These are phyloP conservation scores for Cheilosia scutellata DNA, from an alignment of 2,888 invertebrate species.

Conservation along the genomic window DNA sequence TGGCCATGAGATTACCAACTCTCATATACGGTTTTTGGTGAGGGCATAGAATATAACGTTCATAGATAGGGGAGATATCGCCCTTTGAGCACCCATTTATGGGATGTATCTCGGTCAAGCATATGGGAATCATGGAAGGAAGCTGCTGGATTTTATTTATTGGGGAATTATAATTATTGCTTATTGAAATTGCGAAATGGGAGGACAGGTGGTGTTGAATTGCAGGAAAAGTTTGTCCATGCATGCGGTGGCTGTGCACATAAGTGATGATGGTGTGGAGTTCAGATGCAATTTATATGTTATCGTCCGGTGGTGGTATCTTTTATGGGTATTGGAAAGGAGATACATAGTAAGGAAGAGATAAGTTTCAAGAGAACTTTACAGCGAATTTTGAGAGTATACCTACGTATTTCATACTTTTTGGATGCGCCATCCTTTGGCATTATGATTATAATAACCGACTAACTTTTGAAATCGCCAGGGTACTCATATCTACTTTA, in stretches of 20 bases:
- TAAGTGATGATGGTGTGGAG: background rate
- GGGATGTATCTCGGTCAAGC: conserved; percentile 31
- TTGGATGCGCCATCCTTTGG: too few species aligned
- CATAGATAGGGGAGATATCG: background rate
- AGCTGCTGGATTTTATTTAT: conserved; percentile 55
- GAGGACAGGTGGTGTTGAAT: conserved; percentile 5
- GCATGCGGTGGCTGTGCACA: background rate
- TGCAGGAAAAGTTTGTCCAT: background rate
- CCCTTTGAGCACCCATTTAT: conserved; percentile 21
- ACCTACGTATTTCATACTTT: too few species aligned
- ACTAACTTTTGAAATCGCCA: too few species aligned
- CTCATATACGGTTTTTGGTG: conserved; percentile 2
- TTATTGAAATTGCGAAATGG: conserved; percentile 44
- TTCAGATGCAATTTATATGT: background rate
- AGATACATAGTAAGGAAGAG: background rate
- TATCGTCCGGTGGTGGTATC: background rate
- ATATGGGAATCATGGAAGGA: conserved; percentile 26
- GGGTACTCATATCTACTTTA: too few species aligned
- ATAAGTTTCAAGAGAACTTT: too few species aligned
- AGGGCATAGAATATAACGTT: background rate
- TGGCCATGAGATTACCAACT: conserved; percentile 44
- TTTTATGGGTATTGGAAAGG: background rate
- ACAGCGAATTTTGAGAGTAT: too few species aligned
- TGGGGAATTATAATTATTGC: conserved; percentile 54
- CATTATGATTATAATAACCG: too few species aligned